Evolutionary conservation across 2,113 vertebrate genomes (phyloP).

Genomic region (Macquaria australasica): DNA sequence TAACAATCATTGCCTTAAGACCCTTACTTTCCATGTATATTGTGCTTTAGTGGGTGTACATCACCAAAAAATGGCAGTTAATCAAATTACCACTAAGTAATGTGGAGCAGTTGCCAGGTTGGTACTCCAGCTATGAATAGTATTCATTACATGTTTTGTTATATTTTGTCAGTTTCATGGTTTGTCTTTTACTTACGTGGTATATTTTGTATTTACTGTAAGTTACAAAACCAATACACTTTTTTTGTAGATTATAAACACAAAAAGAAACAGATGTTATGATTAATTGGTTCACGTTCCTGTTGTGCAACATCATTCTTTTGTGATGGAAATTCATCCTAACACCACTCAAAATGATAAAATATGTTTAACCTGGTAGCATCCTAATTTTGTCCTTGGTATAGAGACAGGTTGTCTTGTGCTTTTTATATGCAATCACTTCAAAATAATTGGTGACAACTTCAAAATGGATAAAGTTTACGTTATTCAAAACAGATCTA

Average conservation of each 20-base stretch:
- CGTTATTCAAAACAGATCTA: constrained; percentile 28
- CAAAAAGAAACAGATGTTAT: neutral
- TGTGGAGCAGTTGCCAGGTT: neutral
- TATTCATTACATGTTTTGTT: neutral
- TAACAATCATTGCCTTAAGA: neutral
- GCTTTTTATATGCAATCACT: constrained; percentile 53
- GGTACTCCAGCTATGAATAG: neutral
- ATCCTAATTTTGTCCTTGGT: constrained; percentile 23
- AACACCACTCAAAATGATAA: constrained; percentile 40
- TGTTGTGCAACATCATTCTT: constrained; percentile 4
- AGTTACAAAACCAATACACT: constrained; percentile 2
- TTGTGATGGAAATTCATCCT: neutral
- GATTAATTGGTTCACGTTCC: neutral
- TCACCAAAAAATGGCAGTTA: neutral
- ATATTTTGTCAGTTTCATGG: neutral
- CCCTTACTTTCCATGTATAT: neutral
- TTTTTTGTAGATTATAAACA: neutral
- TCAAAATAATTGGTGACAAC: constrained; percentile 23
- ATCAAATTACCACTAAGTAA: neutral
- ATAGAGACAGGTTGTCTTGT: constrained; percentile 47
- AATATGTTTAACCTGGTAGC: constrained; percentile 23
- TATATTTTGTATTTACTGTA: neutral
- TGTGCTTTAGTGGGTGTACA: neutral
- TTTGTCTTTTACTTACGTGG: neutral
- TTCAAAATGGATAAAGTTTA: constrained; percentile 41